Evolutionary conservation across 2,113 vertebrate species (phyloP).

Genomic region (Hemicordylus capensis): DNA sequence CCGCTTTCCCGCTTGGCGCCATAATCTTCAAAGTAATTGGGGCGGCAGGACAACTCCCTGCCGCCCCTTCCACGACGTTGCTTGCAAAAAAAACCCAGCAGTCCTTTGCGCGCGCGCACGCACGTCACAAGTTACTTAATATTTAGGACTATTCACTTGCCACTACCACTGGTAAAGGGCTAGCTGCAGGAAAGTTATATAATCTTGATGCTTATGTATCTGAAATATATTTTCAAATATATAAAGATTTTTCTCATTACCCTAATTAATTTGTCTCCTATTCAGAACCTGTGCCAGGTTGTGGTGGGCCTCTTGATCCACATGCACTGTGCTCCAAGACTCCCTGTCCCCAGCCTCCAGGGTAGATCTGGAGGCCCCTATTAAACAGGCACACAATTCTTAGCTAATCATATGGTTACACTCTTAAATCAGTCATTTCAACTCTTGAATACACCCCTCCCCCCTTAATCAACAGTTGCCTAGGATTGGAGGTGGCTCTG

Average conservation of each 20-base stretch:
- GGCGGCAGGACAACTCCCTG: too few species aligned
- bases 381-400: not conserved
- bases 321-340: too few species aligned
- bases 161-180: too few species aligned
- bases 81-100: too few species aligned
- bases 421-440: not conserved
- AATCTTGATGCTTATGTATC: not conserved
- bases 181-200: not conserved
- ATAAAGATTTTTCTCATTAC: not conserved
- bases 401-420: not conserved
- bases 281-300: too few species aligned
- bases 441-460: not conserved
- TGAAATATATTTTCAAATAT: not conserved
- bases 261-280: too few species aligned
- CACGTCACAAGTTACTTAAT: not conserved
- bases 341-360: not conserved
- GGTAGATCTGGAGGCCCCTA: not conserved
- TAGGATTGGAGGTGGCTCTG: not conserved
- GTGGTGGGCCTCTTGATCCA: too few species aligned
- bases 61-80: too few species aligned
- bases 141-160: not conserved
- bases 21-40: too few species aligned
- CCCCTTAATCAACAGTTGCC: not conserved
- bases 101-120: too few species aligned
- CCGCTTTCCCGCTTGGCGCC: too few species aligned